Percentiles rank a stretch among this genome's conserved stretches.
Conservation (phyloP, 2,113 vertebrate species). For the Embiotoca jacksoni region DNA sequence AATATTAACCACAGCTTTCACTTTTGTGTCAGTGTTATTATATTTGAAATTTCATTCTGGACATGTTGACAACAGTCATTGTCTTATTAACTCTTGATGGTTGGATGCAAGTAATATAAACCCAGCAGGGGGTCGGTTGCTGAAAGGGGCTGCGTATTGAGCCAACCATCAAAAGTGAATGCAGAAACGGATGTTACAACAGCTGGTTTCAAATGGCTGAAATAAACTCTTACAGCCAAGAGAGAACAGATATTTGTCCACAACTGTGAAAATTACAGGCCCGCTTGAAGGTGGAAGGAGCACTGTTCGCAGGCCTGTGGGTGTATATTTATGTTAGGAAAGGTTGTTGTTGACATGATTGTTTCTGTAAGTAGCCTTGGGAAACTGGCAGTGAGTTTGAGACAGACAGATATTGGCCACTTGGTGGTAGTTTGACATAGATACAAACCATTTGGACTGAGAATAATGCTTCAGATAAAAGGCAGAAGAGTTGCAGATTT, state of each 20-base stretch:
- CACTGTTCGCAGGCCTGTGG: conserved; percentile 18
- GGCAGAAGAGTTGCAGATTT: background rate
- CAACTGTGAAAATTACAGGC: conserved; percentile 51
- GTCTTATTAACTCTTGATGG: conserved; percentile 61
- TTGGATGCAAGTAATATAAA: conserved; percentile 62
- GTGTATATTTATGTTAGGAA: conserved; percentile 39
- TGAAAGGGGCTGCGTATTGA: conserved; percentile 37
- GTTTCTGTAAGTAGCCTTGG: conserved; percentile 44
- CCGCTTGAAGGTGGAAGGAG: conserved; percentile 14
- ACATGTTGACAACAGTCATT: conserved; percentile 57
- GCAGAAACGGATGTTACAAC: conserved; percentile 52
- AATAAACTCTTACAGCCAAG: conserved; percentile 27
- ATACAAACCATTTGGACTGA: conserved; percentile 16
- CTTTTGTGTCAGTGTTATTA: conserved; percentile 40
- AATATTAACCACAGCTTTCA: conserved; percentile 48
- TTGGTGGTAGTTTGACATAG: conserved; percentile 35
- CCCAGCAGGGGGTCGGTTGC: conserved; percentile 22
- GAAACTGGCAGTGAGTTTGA: conserved; percentile 41
- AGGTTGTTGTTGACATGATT: conserved; percentile 23
- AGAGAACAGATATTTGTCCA: conserved; percentile 51
- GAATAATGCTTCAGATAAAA: conserved; percentile 25
- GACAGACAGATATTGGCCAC: conserved; percentile 1
- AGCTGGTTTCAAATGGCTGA: conserved; percentile 26
- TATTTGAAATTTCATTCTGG: conserved; percentile 57
- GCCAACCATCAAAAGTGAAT: conserved; percentile 49